A percentile compares a stretch with the other conserved stretches of the same genome.
Evolutionary conservation across 2,888 invertebrate genomes (phyloP).

Genomic region (Calliphora vomitoria): DNA sequence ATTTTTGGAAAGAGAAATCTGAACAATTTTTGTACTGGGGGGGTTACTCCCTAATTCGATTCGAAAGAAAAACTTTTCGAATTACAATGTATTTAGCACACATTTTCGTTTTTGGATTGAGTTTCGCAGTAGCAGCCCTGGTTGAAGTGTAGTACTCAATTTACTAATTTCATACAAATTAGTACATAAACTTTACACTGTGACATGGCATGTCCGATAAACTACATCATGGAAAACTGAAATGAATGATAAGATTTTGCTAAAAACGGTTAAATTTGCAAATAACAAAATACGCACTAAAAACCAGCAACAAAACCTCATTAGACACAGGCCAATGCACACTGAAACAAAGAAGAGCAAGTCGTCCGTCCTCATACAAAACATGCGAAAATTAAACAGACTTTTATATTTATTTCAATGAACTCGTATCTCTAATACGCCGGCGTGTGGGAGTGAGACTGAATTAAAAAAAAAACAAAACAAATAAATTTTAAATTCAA

Average conservation of each 20-base stretch:
- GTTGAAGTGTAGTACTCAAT: too few relatives aligned
- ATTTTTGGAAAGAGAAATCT: too few relatives aligned
- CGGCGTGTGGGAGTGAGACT: conserved; percentile 66
- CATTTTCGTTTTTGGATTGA: too few relatives aligned
- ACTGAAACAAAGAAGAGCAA: conserved; percentile 5
- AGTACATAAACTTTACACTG: background rate
- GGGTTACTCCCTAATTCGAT: too few relatives aligned
- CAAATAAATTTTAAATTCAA: conserved; percentile 51
- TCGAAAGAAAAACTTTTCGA: too few relatives aligned
- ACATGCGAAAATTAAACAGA: conserved; percentile 24
- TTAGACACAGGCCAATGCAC: conserved; percentile 65
- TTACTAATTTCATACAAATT: background rate
- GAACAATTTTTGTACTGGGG: too few relatives aligned
- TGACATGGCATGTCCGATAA: background rate
- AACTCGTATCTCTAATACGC: conserved; percentile 54
- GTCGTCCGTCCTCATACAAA: conserved; percentile 1
- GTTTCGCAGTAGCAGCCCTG: too few relatives aligned
- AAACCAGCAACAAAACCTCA: conserved; percentile 33
- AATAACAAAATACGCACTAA: background rate
- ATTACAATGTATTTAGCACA: too few relatives aligned
- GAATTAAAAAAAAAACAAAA: conserved; percentile 35
- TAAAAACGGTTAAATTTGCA: background rate
- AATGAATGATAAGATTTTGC: conserved; percentile 4
- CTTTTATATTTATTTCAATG: conserved; percentile 61
- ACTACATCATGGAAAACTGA: background rate